Percentiles rank a stretch among this genome's conserved stretches.
Evolutionary conservation across 2,113 vertebrate genomes (phyloP).

Genomic region (Hydrolagus affinis): DNA sequence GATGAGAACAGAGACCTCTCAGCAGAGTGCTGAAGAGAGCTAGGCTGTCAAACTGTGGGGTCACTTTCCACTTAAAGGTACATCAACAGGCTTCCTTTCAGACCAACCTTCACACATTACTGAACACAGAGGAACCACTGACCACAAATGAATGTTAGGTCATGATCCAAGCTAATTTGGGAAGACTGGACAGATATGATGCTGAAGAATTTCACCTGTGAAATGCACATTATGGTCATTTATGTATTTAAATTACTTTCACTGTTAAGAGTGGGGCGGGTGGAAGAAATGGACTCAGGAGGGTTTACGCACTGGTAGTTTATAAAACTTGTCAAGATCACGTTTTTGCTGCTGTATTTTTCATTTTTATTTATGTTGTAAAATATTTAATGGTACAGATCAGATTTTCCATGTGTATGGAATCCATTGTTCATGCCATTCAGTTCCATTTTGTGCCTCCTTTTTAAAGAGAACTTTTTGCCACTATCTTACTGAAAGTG

Average conservation of each 20-base stretch:
- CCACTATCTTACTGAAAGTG: conserved; percentile 56
- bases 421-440: conserved; percentile 61
- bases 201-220: conserved; percentile 56
- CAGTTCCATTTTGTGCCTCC: conserved; percentile 78
- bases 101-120: conserved; percentile 42
- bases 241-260: conserved; percentile 49
- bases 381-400: conserved; percentile 71
- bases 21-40: conserved; percentile 80
- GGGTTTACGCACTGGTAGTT: conserved; percentile 81
- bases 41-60: conserved; percentile 55
- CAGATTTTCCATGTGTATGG: conserved; percentile 57
- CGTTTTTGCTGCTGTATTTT: conserved; percentile 82
- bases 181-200: conserved; percentile 47
- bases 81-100: conserved; percentile 56
- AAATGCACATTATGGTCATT: conserved; percentile 48
- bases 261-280: conserved; percentile 37
- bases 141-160: conserved; percentile 21
- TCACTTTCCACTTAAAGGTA: conserved; percentile 54
- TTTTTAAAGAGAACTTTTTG: conserved; percentile 67
- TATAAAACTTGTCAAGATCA: conserved; percentile 66
- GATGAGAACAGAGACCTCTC: conserved; percentile 80
- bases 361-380: conserved; percentile 64
- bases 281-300: conserved; percentile 74
- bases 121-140: conserved; percentile 31
- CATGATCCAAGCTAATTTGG: conserved; percentile 56